Base-by-base conservation (phyloP, 1,140 invertebrate species). In the Tribolium castaneum region DNA sequence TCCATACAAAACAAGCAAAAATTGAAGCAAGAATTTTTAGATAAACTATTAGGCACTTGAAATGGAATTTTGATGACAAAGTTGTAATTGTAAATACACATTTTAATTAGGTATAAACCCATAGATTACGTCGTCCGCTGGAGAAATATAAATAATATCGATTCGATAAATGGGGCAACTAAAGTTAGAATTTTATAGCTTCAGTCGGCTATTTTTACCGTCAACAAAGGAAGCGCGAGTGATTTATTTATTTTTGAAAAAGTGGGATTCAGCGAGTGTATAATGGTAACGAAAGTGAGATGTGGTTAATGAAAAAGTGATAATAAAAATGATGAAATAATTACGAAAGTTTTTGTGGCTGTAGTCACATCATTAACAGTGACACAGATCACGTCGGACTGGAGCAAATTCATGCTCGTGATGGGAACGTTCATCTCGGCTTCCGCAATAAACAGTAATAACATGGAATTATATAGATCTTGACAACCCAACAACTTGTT, bases 361-460 rank as follows among this genome's bases (percentile, higher is more conserved):
- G 50, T 6, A 75, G 50, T 75, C 56, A 59, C 52, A 75, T 75
- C 52, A 75, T 49, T 75, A 75, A 75, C 39, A 75, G 59, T 66
- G 59, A 66, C 59, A 66, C 59, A 66, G 59, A 66, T 66, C 74
- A 59, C 74, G 35, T 45, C 74, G 25, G 56, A 75, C 74, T 59
- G 30, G 56, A 75, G 56, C 34, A 62, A 59, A 54, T 59, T 49
- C 52, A 75, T 39, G 34, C 59, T 75, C 77, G 77, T 75, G 77
- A 78, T 78, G 77, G 77, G 72, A 78, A 78, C 72, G 49, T 62
- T 73, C 51, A 73, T 75, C 56, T 78, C 56, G 30, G 72, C 77
- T 78, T 78, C 77, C 77, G 77, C 72, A 78, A 78, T 78, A 78
- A 75, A 59, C 77, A 78, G 71, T 78, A 78, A 78, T 75, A 75